Conservation (phyloP, 2,797 vertebrate species). For the Astyanax mexicanus region DNA sequence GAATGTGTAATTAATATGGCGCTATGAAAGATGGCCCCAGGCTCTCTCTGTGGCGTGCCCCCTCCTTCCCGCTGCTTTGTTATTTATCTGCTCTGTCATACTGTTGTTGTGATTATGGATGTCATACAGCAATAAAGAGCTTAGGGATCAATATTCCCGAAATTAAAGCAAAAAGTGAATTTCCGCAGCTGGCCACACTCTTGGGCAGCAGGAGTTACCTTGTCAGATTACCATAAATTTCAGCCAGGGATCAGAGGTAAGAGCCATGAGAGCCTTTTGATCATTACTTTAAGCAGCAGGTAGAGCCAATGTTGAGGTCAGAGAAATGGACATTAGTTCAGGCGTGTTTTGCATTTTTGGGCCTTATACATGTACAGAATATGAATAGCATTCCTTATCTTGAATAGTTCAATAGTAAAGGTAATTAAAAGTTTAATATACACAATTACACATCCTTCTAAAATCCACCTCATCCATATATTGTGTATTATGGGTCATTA, state of each 20-base stretch:
- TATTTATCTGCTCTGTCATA: slow-evolving; percentile 83
- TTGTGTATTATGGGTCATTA: too few species aligned
- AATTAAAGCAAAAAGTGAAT: slow-evolving; percentile 88
- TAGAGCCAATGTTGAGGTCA: not conserved
- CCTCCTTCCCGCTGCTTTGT: slow-evolving; percentile 66
- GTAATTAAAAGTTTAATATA: not conserved
- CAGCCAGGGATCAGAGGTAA: slow-evolving; percentile 36
- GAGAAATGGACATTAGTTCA: not conserved
- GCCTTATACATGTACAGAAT: not conserved
- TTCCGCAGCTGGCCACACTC: slow-evolving; percentile 80
- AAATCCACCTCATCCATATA: not conserved
- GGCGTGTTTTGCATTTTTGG: not conserved
- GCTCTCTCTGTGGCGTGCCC: slow-evolving; percentile 60
- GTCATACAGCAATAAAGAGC: slow-evolving; percentile 80
- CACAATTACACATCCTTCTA: too few species aligned
- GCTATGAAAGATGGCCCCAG: slow-evolving; percentile 74
- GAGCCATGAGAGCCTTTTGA: not conserved
- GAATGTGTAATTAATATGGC: slow-evolving; percentile 78
- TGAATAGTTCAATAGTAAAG: not conserved
- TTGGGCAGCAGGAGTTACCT: slow-evolving; percentile 75
- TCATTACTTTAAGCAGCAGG: too few species aligned
- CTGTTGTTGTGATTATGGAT: slow-evolving; percentile 88
- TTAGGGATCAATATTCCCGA: slow-evolving; percentile 85
- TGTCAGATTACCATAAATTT: slow-evolving; percentile 58
- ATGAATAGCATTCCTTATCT: not conserved